Conservation (phyloP, 2,113 vertebrate species). For the Gopherus flavomarginatus region DNA sequence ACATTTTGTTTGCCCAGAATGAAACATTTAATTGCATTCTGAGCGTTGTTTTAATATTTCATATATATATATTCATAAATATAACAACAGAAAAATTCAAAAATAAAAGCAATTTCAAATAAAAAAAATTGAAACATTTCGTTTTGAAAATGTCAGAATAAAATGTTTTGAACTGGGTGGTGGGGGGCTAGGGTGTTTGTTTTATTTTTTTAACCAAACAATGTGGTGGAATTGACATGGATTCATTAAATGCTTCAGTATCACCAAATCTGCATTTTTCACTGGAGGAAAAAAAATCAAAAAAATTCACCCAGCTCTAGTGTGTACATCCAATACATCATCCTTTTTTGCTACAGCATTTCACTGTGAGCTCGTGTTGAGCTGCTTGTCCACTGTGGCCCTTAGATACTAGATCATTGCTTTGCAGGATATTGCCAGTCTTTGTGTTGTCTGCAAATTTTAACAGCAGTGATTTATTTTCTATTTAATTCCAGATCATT, state of each 20-base stretch:
- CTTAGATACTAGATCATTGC: not conserved
- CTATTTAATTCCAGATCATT: not conserved
- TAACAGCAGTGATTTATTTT: not conserved
- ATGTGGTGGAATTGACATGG: not conserved
- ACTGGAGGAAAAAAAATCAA: not conserved
- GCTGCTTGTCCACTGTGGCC: not conserved
- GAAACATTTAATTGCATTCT: not conserved
- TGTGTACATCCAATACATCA: not conserved
- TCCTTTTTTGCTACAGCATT: not conserved
- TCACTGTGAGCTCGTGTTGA: not conserved
- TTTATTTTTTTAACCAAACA: not conserved
- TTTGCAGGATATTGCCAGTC: not conserved
- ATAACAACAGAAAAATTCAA: too few relatives aligned
- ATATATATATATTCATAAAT: not conserved
- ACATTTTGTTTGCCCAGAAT: not conserved
- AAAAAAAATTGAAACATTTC: not conserved
- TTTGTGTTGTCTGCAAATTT: not conserved
- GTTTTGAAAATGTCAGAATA: not conserved
- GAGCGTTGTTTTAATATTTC: not conserved
- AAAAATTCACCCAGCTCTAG: not conserved
- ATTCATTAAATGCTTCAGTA: not conserved
- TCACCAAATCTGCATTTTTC: not conserved
- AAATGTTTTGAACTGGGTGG: not conserved
- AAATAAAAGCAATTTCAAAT: too few relatives aligned
- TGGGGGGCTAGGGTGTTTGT: not conserved